Base-by-base conservation (phyloP, 1,140 invertebrate species). In the Trachelipus rathkii region DNA sequence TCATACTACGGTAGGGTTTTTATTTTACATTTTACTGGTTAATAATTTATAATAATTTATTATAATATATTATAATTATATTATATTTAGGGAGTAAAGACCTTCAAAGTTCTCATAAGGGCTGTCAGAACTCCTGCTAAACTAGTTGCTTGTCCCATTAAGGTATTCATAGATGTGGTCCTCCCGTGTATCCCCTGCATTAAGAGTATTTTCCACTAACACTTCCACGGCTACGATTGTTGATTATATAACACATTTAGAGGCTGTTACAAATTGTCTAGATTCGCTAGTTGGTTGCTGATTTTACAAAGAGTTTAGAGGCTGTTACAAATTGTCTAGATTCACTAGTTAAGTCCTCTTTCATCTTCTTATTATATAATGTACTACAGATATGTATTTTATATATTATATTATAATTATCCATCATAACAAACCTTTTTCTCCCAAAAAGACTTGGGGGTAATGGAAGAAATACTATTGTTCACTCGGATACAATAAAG, bases 271-370 rank as follows among this genome's bases (percentile, higher is more conserved):
- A 82, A 95, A 88, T 10, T 91, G 90, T 72, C 93, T 87, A 0
- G 92, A 91, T 84, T 93, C 92, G 44, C 89, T 87, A 0, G 92
- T 91, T 88, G 0, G 91, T 92, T 82, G 93, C 90, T 70, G 91
- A 90, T 69, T 92, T 91, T 13, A 95, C 93, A 77, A 96, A 87
- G 53, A 91, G 86, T 80, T 95, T 93, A 10, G 92, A 93, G 43
- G 92, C 90, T 0, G 91, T 92, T 50, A 95, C 93, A 82, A 95
- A 88, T 10, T 91, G 90, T 72, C 93, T 87, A 0, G 92, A 91
- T 84, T 93, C 92, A 44, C 89, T 87, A 0, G 92, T 91, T n/a
- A 95, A 85, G 81, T 91, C 89, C 77, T 93, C 92, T 82, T 91
- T 89, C 7, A 92, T 91, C 86, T 91, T 85, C 85, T 90, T n/a